phyloP scores from a whole-genome alignment of 2,797 vertebrate genomes.

The Adelosebastes latens region DNA sequence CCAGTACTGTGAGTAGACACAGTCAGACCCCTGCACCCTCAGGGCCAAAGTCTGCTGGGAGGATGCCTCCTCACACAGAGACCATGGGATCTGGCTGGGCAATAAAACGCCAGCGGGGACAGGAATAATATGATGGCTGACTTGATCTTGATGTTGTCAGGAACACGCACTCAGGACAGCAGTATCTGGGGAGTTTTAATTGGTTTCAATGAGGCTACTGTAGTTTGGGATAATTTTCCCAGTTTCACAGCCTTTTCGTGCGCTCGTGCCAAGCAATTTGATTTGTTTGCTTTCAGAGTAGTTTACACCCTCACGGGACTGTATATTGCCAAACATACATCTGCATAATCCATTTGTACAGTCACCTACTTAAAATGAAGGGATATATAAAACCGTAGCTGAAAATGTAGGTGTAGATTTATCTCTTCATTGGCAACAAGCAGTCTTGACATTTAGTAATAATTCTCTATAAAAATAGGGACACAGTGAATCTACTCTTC shows the following conservation, averaged over 20 bases:
- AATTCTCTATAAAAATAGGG: slow-evolving; percentile 38
- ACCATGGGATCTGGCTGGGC: slow-evolving; percentile 27
- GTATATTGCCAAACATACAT: slow-evolving; percentile 36
- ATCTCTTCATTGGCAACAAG: slow-evolving; percentile 32
- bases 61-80: slow-evolving; percentile 9
- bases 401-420: slow-evolving; percentile 42
- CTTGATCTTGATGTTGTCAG: slow-evolving; percentile 23
- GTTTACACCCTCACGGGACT: slow-evolving; percentile 25
- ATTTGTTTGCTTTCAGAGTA: slow-evolving; percentile 33
- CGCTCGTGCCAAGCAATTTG: slow-evolving; percentile 18
- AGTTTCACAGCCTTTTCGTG: slow-evolving; percentile 31
- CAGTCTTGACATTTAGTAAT: slow-evolving; percentile 32
- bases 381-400: slow-evolving; percentile 18
- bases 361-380: slow-evolving; percentile 43
- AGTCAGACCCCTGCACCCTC: slow-evolving; percentile 7
- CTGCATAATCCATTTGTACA: slow-evolving; percentile 49
- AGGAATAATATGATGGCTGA: slow-evolving; percentile 34
- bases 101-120: slow-evolving; percentile 37
- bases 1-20: slow-evolving; percentile 8
- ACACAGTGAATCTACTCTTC: slow-evolving; percentile 35
- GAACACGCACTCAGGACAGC: slow-evolving; percentile 7
- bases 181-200: slow-evolving; percentile 39
- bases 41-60: slow-evolving; percentile 24
- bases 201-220: slow-evolving; percentile 37
- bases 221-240: slow-evolving; percentile 30